These are phyloP conservation scores for Teinopalpus imperialis DNA, from an alignment of 2,888 invertebrate genomes.

Conservation along the genomic window DNA sequence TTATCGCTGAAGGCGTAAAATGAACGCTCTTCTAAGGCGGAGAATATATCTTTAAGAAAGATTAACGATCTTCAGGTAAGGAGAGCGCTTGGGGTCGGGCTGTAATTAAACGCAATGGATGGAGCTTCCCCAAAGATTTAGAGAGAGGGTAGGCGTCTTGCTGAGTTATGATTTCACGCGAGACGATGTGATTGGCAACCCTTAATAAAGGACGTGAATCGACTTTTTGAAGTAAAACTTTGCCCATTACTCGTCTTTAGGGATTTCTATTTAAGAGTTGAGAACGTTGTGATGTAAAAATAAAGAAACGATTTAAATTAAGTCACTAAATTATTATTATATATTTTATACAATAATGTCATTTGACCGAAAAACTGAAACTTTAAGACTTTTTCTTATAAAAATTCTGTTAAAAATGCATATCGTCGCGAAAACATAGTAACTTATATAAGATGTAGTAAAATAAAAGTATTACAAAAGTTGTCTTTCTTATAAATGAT, in stretches of 20 bases:
- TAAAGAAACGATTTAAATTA: too few relatives aligned
- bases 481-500: slow-evolving; percentile 5
- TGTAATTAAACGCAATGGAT: slow-evolving; percentile 81
- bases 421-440: too few relatives aligned
- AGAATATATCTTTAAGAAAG: slow-evolving; percentile 81
- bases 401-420: too few relatives aligned
- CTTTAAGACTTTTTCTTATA: too few relatives aligned
- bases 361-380: too few relatives aligned
- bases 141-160: slow-evolving; percentile 69
- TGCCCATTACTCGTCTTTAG: slow-evolving; percentile 9
- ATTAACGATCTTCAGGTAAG: slow-evolving; percentile 79
- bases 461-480: slow-evolving; percentile 12
- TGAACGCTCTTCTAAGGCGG: slow-evolving; percentile 57
- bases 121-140: slow-evolving; percentile 76
- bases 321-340: too few relatives aligned
- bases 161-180: slow-evolving; percentile 79
- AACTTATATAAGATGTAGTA: too few relatives aligned
- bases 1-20: slow-evolving; percentile 58
- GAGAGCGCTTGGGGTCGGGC: slow-evolving; percentile 66
- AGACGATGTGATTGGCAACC: slow-evolving; percentile 71
- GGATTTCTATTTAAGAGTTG: neutral
- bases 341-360: too few relatives aligned
- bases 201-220: slow-evolving; percentile 63
- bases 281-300: too few relatives aligned
- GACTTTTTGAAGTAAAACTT: slow-evolving; percentile 48